These are phyloP conservation scores for Drosophila hamatofila DNA, from an alignment of 2,888 invertebrate species.

Conservation along the genomic window DNA sequence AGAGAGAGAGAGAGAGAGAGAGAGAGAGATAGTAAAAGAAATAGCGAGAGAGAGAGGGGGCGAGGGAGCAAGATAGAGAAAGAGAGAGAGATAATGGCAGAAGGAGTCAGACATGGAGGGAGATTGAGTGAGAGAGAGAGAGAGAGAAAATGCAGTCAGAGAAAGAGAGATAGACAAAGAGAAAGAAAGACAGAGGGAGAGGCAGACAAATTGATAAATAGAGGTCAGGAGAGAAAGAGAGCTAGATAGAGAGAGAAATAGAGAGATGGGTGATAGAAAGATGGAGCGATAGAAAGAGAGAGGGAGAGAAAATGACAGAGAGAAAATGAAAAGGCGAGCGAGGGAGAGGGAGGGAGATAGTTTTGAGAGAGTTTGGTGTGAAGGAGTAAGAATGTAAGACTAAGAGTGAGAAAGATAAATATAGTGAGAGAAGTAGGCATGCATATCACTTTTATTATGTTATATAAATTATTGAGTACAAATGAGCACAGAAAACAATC, in stretches of 20 bases:
- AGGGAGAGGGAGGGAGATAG: too few species aligned
- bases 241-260: background rate
- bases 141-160: too few species aligned
- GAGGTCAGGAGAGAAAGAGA: too few species aligned
- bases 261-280: background rate
- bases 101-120: too few species aligned
- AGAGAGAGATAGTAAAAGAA: background rate
- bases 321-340: background rate
- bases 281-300: background rate
- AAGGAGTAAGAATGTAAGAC: too few species aligned
- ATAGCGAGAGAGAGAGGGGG: background rate
- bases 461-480: background rate
- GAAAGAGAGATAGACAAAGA: background rate
- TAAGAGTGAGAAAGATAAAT: too few species aligned
- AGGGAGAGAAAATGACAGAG: too few species aligned
- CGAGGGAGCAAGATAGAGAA: background rate
- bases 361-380: too few species aligned
- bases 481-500: background rate
- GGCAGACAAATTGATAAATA: too few species aligned
- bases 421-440: too few species aligned
- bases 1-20: background rate
- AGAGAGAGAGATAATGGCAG: too few species aligned
- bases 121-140: too few species aligned
- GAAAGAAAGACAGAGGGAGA: background rate
- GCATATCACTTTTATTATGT: background rate